Evolutionary conservation across 2,888 invertebrate species (phyloP).

Genomic region (Lathronympha strigana): DNA sequence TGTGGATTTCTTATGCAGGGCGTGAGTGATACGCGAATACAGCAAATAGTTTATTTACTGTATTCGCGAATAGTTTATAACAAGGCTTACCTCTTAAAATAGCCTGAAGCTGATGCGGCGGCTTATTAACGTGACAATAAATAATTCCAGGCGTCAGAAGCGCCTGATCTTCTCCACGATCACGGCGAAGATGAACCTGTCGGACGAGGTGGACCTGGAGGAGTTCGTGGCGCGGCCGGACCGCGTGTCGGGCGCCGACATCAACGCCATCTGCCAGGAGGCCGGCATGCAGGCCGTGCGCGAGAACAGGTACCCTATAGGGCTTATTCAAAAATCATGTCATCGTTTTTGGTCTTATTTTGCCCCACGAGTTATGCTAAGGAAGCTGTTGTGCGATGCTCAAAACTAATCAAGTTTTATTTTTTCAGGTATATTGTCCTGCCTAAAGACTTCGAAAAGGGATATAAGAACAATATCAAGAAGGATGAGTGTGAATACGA

Average conservation of each 20-base stretch:
- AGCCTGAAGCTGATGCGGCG: too few species aligned
- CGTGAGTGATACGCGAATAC: too few species aligned
- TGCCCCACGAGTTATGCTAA: too few species aligned
- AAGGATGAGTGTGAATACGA: constrained; percentile 99
- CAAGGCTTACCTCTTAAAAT: too few species aligned
- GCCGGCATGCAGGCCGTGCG: constrained; percentile 99
- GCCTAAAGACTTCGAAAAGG: constrained; percentile 99
- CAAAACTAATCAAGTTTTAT: neutral
- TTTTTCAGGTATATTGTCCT: constrained; percentile 93
- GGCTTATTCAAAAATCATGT: neutral
- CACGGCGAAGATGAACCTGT: constrained; percentile 98
- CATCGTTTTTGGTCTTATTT: too few species aligned
- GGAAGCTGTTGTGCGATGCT: too few species aligned
- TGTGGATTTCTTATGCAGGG: too few species aligned
- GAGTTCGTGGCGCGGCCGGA: constrained; percentile 99
- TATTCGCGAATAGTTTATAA: too few species aligned
- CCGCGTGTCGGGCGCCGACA: constrained; percentile 99
- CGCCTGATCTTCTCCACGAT: constrained; percentile 99
- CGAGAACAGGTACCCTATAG: constrained; percentile 90
- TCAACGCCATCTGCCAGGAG: constrained; percentile 99
- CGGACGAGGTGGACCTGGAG: constrained; percentile 99
- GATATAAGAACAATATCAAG: constrained; percentile 99
- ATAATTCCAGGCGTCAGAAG: constrained; percentile 88
- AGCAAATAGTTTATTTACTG: too few species aligned
- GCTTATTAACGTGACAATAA: neutral